Conservation (phyloP, 2,888 invertebrate genomes). For the Poecilobothrus nobilitatus region DNA sequence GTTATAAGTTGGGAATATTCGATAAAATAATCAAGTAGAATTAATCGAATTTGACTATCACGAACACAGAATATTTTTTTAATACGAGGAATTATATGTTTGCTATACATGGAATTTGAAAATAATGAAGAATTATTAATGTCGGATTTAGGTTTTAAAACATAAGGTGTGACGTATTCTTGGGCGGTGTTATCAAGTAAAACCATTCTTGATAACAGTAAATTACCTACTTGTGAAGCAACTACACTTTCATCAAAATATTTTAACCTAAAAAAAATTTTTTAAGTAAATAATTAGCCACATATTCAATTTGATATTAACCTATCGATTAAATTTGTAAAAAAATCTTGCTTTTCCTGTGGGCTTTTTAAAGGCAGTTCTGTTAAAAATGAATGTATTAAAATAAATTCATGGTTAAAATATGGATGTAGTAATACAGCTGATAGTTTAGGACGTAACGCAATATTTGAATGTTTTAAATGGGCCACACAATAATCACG, state of each 20-base stretch:
- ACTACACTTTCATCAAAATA: constrained; percentile 71
- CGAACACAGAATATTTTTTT: constrained; percentile 75
- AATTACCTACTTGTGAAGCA: constrained; percentile 68
- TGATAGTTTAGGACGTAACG: constrained; percentile 58
- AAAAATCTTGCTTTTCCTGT: constrained; percentile 69
- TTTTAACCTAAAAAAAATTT: constrained; percentile 42
- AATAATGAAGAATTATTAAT: constrained; percentile 52
- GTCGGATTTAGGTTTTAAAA: constrained; percentile 48
- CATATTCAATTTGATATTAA: not conserved
- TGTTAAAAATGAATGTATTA: constrained; percentile 71
- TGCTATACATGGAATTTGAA: constrained; percentile 57
- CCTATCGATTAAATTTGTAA: constrained; percentile 59
- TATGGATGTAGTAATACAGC: constrained; percentile 62
- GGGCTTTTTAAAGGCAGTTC: constrained; percentile 73
- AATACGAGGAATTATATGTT: constrained; percentile 66
- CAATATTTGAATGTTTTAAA: constrained; percentile 57
- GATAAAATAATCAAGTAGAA: constrained; percentile 69
- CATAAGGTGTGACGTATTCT: constrained; percentile 39
- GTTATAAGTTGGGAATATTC: constrained; percentile 67
- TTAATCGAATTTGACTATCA: constrained; percentile 71
- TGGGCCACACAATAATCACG: constrained; percentile 59
- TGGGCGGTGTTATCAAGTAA: constrained; percentile 74
- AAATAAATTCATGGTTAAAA: constrained; percentile 78
- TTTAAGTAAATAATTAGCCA: not conserved
- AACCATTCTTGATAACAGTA: constrained; percentile 75